Conservation (phyloP, 2,888 invertebrate species). For the Erynnis tages region DNA sequence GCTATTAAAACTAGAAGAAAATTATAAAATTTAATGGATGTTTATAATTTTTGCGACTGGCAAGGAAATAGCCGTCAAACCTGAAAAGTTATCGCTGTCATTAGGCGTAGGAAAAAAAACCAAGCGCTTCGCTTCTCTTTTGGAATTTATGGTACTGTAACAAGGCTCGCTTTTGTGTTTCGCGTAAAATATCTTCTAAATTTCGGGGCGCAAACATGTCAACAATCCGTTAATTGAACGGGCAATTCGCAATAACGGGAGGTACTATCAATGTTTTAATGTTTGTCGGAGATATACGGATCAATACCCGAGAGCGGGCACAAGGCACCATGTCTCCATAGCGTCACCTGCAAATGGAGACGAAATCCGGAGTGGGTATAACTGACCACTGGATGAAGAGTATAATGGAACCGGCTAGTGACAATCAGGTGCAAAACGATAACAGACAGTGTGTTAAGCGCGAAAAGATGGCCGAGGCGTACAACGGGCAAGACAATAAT, state of each 20-base stretch:
- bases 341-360: conserved; percentile 72
- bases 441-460: conserved; percentile 63
- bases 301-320: conserved; percentile 58
- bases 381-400: conserved; percentile 75
- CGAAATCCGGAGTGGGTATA: conserved; percentile 65
- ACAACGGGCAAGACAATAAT: conserved; percentile 57
- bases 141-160: conserved; percentile 81
- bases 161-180: conserved; percentile 80
- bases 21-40: too few species aligned
- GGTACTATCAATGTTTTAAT: conserved; percentile 47
- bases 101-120: conserved; percentile 71
- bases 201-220: conserved; percentile 61
- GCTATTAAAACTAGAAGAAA: too few species aligned
- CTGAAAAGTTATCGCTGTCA: conserved; percentile 68
- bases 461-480: conserved; percentile 72
- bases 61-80: conserved; percentile 57
- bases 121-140: conserved; percentile 80
- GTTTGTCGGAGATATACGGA: conserved; percentile 49
- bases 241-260: conserved; percentile 41
- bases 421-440: conserved; percentile 58
- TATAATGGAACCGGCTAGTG: conserved; percentile 74
- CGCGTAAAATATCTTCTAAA: conserved; percentile 61
- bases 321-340: conserved; percentile 54
- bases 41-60: conserved; percentile 38
- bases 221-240: conserved; percentile 64